Base-by-base conservation (phyloP, 2,113 vertebrate genomes). In the Bufo gargarizans region DNA sequence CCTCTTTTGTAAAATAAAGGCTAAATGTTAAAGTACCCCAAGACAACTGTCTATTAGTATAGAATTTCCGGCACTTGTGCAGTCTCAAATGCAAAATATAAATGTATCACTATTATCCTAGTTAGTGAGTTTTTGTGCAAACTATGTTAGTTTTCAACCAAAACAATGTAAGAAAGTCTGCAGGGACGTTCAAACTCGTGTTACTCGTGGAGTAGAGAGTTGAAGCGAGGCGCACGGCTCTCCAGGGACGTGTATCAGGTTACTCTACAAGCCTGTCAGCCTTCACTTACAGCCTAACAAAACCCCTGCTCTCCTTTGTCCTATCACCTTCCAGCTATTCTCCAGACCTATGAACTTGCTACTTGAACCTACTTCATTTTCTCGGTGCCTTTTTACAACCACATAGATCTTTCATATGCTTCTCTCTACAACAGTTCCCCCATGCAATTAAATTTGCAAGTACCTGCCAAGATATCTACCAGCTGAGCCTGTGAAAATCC, bases 261-360 rank as follows among this genome's bases (percentile, higher is more conserved):
- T 84, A 84, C 82, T 53, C 82, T 33, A 84, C 71, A 84, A 84
- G 63, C 65, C 49, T 53, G 43, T 83, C 81, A 65, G 81, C 81
- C 58, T 67, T 65, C 20, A 43, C 61, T 65, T 65, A 82, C 43
- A 65, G 61, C 49, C 81, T n/a, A 45, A 84, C 63, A 84, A 69
- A 67, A 53, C 45, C 61, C 3, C 63, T 83, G n/a, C 43, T 14
- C 81, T 67, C 45, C 81, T 47, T 67, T 50, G 61, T 53, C 81
- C 82, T 84, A 53, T 55, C 49, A 53, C 45, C 82, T 84, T 55
- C 63, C 47, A 33, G 6, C 63, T 22, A 69, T 69, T 63, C 82
- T 55, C 82, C 49, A 53, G 82, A 65, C 67, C 82, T 17, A 10
- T 55, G 82, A 67, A 53, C 82, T 65, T 63, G n/a, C 63, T 33